Evolutionary conservation across 2,888 invertebrate species (phyloP).

Genomic region (Calliphora vomitoria): DNA sequence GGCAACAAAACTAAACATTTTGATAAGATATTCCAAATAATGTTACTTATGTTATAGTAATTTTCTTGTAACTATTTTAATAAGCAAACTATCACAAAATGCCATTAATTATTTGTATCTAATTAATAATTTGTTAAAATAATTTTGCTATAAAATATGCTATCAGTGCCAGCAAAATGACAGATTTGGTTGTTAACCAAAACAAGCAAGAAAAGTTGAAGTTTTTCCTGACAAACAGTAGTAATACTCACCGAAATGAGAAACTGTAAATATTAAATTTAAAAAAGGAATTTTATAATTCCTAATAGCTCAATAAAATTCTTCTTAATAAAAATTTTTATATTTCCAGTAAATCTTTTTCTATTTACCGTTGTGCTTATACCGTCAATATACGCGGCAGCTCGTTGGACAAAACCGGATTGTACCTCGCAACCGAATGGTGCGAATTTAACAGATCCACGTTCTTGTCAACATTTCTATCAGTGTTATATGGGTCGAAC

Average conservation of each 20-base stretch:
- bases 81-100: slow-evolving; percentile 1
- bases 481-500: slow-evolving; percentile 24
- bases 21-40: slow-evolving; percentile 26
- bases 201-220: slow-evolving; percentile 27
- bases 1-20: background rate
- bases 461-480: slow-evolving; percentile 33
- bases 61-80: background rate
- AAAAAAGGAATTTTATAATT: background rate
- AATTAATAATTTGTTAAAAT: background rate
- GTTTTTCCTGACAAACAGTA: background rate
- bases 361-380: background rate
- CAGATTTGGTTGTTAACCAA: background rate
- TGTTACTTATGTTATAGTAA: background rate
- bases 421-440: slow-evolving; percentile 13
- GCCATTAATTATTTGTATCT: slow-evolving; percentile 34
- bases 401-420: background rate
- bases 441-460: slow-evolving; percentile 15
- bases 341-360: slow-evolving; percentile 60
- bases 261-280: slow-evolving; percentile 21
- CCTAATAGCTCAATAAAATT: background rate
- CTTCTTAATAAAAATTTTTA: background rate
- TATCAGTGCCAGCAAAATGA: background rate
- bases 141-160: slow-evolving; percentile 24
- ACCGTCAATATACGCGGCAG: slow-evolving; percentile 15
- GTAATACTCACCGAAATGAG: background rate